phyloP scores from a whole-genome alignment of 2,797 vertebrate genomes.

The Phalanger gymnotis region DNA sequence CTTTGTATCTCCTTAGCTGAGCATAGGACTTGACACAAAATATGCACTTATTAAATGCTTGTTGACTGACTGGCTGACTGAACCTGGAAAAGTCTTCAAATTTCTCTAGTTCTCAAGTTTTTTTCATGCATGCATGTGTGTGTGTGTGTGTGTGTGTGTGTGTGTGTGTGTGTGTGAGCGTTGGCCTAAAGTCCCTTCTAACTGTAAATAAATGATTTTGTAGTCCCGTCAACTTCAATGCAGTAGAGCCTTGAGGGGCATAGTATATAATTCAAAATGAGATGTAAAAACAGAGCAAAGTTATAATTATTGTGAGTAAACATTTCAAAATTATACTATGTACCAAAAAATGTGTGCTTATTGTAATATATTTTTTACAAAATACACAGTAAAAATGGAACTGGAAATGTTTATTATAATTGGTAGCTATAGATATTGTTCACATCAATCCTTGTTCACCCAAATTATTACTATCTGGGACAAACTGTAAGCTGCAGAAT shows the following conservation, averaged over 20 bases:
- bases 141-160: neutral
- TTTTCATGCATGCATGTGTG: neutral
- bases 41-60: neutral
- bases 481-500: constrained; percentile 29
- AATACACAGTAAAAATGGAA: neutral
- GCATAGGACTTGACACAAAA: neutral
- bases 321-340: neutral
- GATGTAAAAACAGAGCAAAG: neutral
- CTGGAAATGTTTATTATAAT: constrained; percentile 12
- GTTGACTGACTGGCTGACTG: neutral
- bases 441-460: neutral
- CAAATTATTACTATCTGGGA: constrained; percentile 14
- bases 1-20: neutral
- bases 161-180: too few relatives aligned
- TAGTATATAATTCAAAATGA: neutral
- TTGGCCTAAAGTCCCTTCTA: neutral
- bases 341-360: neutral
- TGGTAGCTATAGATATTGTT: neutral
- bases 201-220: neutral
- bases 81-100: neutral
- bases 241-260: neutral
- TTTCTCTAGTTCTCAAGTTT: neutral
- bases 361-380: neutral
- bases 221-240: neutral
- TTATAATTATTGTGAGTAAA: neutral